A percentile compares a stretch with the other conserved stretches of the same genome.
Conservation (phyloP, 2,888 invertebrate genomes). For the Mayetiola destructor region DNA sequence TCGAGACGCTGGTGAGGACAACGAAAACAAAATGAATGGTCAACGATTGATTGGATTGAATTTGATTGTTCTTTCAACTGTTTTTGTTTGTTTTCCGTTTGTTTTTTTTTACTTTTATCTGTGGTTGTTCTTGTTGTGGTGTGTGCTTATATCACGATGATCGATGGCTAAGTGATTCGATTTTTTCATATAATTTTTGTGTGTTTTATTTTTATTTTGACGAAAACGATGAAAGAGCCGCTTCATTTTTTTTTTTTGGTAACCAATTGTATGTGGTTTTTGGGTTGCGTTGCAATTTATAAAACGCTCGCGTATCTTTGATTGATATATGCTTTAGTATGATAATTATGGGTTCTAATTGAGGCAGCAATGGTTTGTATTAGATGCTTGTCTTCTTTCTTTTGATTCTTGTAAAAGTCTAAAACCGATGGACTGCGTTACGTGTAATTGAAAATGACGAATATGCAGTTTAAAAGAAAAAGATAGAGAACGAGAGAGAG, state of each 20-base stretch:
- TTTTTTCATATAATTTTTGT: too few species aligned
- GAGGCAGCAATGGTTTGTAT: constrained; percentile 49
- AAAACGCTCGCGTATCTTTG: constrained; percentile 49
- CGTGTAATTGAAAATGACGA: neutral
- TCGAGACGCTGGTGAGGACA: neutral
- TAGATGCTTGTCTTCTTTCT: constrained; percentile 38
- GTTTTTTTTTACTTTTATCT: neutral
- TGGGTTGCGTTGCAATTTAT: too few species aligned
- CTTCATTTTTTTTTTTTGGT: neutral
- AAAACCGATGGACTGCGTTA: constrained; percentile 14
- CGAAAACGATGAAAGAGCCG: neutral
- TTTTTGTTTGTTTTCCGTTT: neutral
- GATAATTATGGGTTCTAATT: constrained; percentile 56
- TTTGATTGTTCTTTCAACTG: neutral
- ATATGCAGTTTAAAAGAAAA: neutral
- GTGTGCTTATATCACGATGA: too few species aligned
- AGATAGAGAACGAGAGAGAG: neutral
- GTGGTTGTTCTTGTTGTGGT: neutral
- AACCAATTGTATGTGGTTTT: too few species aligned
- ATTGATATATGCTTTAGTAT: constrained; percentile 58
- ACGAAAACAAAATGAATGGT: neutral
- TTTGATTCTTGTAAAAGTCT: constrained; percentile 13
- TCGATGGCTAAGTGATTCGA: too few species aligned
- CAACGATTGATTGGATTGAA: neutral
- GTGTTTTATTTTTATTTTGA: too few species aligned